A percentile compares a stretch with the other conserved stretches of the same genome.
phyloP scores from a whole-genome alignment of 1,140 invertebrate genomes.

The Eurosta solidaginis region DNA sequence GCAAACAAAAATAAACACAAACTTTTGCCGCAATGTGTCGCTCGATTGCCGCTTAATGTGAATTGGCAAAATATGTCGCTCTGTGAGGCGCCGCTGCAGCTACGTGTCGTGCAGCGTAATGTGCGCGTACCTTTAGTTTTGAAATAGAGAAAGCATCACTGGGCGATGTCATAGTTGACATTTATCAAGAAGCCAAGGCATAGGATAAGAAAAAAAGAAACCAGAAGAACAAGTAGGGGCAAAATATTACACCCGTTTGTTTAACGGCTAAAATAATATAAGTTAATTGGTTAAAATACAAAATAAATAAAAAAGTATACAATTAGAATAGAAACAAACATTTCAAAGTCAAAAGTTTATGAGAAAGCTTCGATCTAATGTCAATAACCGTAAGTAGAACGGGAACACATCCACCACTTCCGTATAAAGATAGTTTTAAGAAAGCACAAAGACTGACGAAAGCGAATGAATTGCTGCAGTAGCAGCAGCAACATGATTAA shows the following conservation, averaged over 20 bases:
- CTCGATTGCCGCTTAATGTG: too few species aligned
- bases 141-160: neutral
- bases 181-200: neutral
- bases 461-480: too few species aligned
- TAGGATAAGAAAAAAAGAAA: neutral
- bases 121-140: too few species aligned
- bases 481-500: conserved; percentile 1
- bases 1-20: too few species aligned
- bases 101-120: too few species aligned
- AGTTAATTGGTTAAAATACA: neutral
- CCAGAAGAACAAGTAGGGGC: neutral
- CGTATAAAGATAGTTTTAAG: conserved; percentile 15
- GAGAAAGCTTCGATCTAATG: conserved; percentile 14
- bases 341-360: neutral
- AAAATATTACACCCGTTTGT: conserved; percentile 19
- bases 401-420: neutral
- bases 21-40: too few species aligned
- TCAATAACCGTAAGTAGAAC: conserved; percentile 22
- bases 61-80: too few species aligned
- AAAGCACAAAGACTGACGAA: neutral
- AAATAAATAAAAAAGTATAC: neutral
- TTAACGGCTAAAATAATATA: conserved; percentile 14
- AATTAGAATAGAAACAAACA: neutral
- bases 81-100: too few species aligned
- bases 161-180: neutral